Conservation (phyloP, 2,888 invertebrate genomes). For the Petrolisthes manimaculis region DNA sequence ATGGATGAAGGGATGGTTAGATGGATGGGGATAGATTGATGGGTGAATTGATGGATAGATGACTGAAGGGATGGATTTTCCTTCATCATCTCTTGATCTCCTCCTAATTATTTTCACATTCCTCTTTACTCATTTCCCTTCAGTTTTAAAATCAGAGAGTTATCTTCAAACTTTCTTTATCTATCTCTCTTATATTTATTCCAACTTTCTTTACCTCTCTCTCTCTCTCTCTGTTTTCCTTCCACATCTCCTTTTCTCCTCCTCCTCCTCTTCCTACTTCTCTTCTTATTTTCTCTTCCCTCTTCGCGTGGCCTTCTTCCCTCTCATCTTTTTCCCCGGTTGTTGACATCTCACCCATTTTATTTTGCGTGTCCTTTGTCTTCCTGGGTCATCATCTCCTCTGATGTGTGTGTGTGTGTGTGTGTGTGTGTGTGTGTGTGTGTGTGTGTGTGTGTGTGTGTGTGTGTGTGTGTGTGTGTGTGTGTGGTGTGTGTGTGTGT, state of each 20-base stretch:
- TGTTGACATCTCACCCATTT: neutral
- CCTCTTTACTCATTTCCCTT: no score
- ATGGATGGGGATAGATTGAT: no score
- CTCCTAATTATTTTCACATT: no score
- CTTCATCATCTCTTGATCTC: no score
- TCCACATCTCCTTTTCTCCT: neutral
- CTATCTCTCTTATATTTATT: no score
- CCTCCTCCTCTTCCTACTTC: neutral
- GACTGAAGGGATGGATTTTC: no score
- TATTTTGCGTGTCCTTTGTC: neutral
- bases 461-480: constrained; percentile 26
- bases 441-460: neutral
- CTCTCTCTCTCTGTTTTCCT: neutral
- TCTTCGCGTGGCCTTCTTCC: neutral
- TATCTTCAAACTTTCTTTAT: no score
- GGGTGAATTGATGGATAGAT: no score
- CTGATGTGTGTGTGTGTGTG: neutral
- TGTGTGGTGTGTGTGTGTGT: constrained; percentile 10
- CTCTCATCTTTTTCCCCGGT: neutral
- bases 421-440: neutral
- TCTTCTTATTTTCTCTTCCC: neutral
- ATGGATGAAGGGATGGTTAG: no score
- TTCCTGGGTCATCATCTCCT: neutral
- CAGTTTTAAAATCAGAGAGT: no score
- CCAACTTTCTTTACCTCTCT: neutral